Percentiles rank a stretch among this genome's conserved stretches.
Evolutionary conservation across 2,888 invertebrate species (phyloP).

Genomic region (Hydraecia micacea): DNA sequence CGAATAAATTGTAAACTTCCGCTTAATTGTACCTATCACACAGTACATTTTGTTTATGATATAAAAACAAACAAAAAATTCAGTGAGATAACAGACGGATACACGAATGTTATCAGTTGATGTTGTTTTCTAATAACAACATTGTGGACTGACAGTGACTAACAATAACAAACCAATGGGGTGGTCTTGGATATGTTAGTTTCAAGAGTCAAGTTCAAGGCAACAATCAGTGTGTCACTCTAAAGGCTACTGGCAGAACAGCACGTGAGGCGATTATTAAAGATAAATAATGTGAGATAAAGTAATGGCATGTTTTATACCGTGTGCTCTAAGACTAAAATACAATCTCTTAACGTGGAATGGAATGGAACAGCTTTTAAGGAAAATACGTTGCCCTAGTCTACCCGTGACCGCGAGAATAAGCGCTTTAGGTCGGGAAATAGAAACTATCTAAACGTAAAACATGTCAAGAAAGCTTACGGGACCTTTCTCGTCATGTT

Average conservation of each 20-base stretch:
- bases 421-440: neutral
- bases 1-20: conserved; percentile 4
- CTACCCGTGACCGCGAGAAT: neutral
- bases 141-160: neutral
- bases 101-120: conserved; percentile 32
- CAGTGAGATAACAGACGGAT: conserved; percentile 37
- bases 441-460: neutral
- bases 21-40: neutral
- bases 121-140: conserved; percentile 8
- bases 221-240: conserved; percentile 10
- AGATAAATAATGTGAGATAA: conserved; percentile 20
- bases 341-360: conserved; percentile 1
- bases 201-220: conserved; percentile 22
- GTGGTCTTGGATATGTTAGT: neutral
- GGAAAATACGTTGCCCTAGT: neutral
- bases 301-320: neutral
- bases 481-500: neutral
- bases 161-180: conserved; percentile 7
- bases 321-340: conserved; percentile 1
- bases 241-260: neutral
- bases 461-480: neutral
- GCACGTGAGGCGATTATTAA: conserved; percentile 28
- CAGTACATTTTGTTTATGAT: conserved; percentile 1
- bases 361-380: neutral
- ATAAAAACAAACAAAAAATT: conserved; percentile 42